Conservation (phyloP, 2,797 vertebrate genomes). For the Poecilia picta region DNA sequence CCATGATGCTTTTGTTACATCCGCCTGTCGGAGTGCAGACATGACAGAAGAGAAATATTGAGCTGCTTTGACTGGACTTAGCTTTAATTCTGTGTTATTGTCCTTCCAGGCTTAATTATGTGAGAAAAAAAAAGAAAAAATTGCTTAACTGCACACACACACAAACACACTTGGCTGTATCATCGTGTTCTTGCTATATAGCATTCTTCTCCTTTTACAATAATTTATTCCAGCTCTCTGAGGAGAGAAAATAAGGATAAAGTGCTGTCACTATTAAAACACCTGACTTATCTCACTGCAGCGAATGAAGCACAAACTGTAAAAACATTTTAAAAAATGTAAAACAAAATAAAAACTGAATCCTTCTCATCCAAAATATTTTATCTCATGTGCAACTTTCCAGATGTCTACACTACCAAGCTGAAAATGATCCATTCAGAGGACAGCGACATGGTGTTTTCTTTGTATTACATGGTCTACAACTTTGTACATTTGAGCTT, state of each 20-base stretch:
- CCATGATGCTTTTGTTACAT: constrained; percentile 13
- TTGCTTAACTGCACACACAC: constrained; percentile 10
- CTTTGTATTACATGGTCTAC: background rate
- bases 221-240: background rate
- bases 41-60: background rate
- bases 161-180: background rate
- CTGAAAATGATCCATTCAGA: constrained; percentile 32
- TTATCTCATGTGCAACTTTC: background rate
- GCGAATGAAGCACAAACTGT: constrained; percentile 15
- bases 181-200: background rate
- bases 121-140: constrained; percentile 14
- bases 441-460: background rate
- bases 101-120: background rate
- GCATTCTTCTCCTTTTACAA: background rate
- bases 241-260: constrained; percentile 24
- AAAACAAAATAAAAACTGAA: background rate
- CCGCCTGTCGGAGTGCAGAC: background rate
- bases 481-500: background rate
- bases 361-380: background rate
- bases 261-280: constrained; percentile 27
- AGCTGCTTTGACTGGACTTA: constrained; percentile 18
- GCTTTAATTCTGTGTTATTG: constrained; percentile 39
- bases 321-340: constrained; percentile 1
- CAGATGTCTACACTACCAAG: background rate
- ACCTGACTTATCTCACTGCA: background rate